Conservation (phyloP, 2,797 vertebrate species). For the Pseudocheirus occidentalis region DNA sequence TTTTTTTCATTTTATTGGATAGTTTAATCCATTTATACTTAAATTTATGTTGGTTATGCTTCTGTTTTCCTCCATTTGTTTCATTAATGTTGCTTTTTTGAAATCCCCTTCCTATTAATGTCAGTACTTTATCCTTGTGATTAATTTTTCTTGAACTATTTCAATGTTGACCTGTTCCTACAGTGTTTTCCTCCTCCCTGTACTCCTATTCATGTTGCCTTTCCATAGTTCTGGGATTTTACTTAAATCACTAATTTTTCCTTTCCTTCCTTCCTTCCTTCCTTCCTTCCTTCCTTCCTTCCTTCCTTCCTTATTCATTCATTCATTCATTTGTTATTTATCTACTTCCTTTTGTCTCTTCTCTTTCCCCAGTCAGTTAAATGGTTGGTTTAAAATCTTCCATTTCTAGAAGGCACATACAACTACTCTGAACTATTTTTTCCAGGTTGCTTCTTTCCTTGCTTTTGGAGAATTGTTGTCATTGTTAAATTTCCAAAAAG, state of each 20-base stretch:
- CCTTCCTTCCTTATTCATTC: no score
- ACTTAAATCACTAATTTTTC: not conserved
- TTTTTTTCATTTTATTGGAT: not conserved
- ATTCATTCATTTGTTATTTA: not conserved
- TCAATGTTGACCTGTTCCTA: not conserved
- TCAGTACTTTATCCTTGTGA: not conserved
- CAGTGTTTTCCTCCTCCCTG: not conserved
- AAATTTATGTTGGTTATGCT: not conserved
- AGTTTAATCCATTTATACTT: not conserved
- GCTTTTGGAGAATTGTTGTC: not conserved
- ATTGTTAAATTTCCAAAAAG: not conserved
- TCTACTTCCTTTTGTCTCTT: not conserved
- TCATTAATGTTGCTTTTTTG: not conserved
- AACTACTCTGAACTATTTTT: not conserved
- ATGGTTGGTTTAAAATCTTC: not conserved
- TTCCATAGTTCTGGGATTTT: not conserved
- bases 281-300: no score
- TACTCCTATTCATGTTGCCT: not conserved
- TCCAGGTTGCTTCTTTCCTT: not conserved
- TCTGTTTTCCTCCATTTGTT: not conserved
- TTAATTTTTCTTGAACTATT: not conserved
- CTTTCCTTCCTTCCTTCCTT: not conserved
- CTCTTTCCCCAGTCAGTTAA: not conserved
- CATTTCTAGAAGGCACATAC: not conserved
- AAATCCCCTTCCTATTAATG: not conserved